Evolutionary conservation across 2,113 vertebrate genomes (phyloP).

Genomic region (Dendrocopos noguchii): DNA sequence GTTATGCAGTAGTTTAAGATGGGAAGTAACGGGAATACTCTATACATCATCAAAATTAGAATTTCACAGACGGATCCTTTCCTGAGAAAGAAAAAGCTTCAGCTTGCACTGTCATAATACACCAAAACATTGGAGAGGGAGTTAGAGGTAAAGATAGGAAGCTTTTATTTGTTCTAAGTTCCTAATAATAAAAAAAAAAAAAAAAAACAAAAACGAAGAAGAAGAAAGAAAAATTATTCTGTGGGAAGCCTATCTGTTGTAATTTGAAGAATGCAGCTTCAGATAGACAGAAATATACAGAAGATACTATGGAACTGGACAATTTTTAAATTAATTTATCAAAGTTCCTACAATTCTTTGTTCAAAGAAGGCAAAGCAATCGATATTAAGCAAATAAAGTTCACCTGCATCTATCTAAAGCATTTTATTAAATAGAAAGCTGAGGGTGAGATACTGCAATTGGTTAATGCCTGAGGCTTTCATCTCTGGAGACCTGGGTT

Average conservation of each 20-base stretch:
- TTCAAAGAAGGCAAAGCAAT: conserved; percentile 11
- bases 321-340: conserved; percentile 18
- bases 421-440: conserved; percentile 26
- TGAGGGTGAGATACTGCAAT: background rate
- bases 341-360: background rate
- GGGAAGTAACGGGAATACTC: background rate
- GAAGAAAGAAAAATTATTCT: background rate
- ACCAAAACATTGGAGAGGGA: background rate
- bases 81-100: background rate
- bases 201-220: background rate
- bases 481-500: background rate
- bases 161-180: background rate
- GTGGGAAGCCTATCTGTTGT: background rate
- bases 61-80: background rate
- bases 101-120: background rate
- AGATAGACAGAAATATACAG: background rate
- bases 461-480: conserved; percentile 12
- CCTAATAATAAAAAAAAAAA: background rate
- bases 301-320: background rate
- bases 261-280: background rate
- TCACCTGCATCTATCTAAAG: conserved; percentile 12
- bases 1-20: background rate
- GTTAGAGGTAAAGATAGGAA: background rate
- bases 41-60: background rate
- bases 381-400: conserved; percentile 15